These are phyloP conservation scores for Climacteris rufus DNA, from an alignment of 2,113 vertebrate species.

Conservation along the genomic window DNA sequence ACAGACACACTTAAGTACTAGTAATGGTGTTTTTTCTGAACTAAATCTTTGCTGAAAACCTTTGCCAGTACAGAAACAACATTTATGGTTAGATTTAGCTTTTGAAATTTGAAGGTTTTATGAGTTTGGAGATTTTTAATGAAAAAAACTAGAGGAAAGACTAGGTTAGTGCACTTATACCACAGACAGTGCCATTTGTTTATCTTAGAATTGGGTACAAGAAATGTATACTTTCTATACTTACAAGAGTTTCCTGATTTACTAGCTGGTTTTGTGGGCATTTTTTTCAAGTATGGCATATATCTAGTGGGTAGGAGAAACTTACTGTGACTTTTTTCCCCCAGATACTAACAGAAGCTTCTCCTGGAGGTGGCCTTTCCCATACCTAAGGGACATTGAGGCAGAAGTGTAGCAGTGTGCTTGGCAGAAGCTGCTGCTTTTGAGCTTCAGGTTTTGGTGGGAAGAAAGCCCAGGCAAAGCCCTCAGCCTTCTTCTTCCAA, in stretches of 20 bases:
- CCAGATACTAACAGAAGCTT: neutral
- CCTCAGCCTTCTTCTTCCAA: too few relatives aligned
- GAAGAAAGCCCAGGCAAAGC: too few relatives aligned
- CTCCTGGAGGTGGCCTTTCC: neutral
- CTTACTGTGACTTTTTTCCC: neutral
- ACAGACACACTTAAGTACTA: neutral
- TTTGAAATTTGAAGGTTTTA: neutral
- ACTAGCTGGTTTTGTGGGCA: neutral
- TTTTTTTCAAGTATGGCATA: neutral
- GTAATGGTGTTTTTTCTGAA: neutral
- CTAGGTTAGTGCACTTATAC: neutral
- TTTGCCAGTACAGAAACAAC: neutral
- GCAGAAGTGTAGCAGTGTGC: too few relatives aligned
- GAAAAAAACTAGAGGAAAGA: neutral
- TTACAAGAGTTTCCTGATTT: neutral
- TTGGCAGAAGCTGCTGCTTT: too few relatives aligned
- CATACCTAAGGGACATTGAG: neutral
- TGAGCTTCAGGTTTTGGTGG: too few relatives aligned
- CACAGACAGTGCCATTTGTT: neutral
- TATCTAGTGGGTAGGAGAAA: neutral
- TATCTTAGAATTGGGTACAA: neutral
- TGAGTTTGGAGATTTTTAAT: neutral
- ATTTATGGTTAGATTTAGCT: neutral
- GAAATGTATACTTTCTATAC: neutral
- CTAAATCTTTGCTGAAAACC: neutral